Percentiles rank a stretch among this genome's conserved stretches.
These are phyloP conservation scores for Drosophila koepferae DNA, from an alignment of 2,888 invertebrate genomes.

Conservation along the genomic window DNA sequence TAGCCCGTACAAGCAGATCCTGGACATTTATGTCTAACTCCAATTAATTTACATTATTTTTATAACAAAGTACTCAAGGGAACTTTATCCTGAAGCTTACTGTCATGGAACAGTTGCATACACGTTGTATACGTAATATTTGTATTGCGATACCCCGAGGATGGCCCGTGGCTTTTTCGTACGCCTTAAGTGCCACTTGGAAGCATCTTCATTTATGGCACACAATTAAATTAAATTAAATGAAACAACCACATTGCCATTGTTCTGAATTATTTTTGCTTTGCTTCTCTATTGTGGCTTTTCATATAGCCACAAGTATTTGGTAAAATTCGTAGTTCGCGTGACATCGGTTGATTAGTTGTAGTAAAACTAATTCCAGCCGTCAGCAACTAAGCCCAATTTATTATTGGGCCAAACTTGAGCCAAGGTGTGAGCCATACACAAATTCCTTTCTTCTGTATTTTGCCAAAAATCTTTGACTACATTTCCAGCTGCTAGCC, in stretches of 20 bases:
- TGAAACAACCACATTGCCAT: conserved; percentile 42
- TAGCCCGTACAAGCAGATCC: conserved; percentile 22
- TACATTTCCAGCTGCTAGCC: background rate
- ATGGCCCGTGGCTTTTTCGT: conserved; percentile 28
- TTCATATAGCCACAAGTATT: conserved; percentile 5
- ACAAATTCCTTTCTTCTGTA: conserved; percentile 2
- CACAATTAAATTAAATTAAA: conserved; percentile 73
- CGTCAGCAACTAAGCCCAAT: conserved; percentile 12
- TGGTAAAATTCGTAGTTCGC: conserved; percentile 9
- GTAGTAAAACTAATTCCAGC: conserved; percentile 5
- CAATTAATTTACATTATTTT: conserved; percentile 77
- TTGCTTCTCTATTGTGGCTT: background rate
- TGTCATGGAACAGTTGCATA: conserved; percentile 19
- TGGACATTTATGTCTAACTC: conserved; percentile 38
- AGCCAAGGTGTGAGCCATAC: background rate
- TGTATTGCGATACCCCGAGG: conserved; percentile 9
- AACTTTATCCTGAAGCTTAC: conserved; percentile 15
- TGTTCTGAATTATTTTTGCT: conserved; percentile 13
- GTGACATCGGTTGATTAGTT: conserved; percentile 38
- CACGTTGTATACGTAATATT: conserved; percentile 41
- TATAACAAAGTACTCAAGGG: conserved; percentile 63
- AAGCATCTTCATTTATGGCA: conserved; percentile 63
- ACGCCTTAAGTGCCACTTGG: conserved; percentile 47
- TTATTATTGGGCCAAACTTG: background rate
- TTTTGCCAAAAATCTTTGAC: background rate